These are phyloP conservation scores for Sebastiscus tertius DNA, from an alignment of 2,797 vertebrate species.

Conservation along the genomic window DNA sequence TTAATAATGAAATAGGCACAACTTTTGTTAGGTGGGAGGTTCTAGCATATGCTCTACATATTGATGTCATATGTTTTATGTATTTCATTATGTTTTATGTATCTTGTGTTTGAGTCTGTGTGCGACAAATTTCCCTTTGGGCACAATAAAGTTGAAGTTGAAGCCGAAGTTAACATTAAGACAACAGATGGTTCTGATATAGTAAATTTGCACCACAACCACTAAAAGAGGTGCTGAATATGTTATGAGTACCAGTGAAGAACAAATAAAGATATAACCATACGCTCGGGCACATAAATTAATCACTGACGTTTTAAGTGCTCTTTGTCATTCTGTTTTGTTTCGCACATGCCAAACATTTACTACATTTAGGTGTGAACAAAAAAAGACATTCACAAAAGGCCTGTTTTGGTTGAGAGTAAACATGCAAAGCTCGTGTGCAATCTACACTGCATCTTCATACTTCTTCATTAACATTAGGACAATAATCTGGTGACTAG, in stretches of 20 bases:
- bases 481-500: slow-evolving; percentile 57
- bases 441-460: slow-evolving; percentile 24
- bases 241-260: slow-evolving; percentile 50
- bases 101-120: slow-evolving; percentile 39
- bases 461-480: slow-evolving; percentile 65
- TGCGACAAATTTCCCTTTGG: slow-evolving; percentile 54
- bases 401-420: neutral
- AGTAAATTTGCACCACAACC: slow-evolving; percentile 44
- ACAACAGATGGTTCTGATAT: slow-evolving; percentile 68
- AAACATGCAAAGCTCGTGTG: slow-evolving; percentile 5
- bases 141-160: slow-evolving; percentile 62
- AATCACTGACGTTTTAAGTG: slow-evolving; percentile 54
- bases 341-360: slow-evolving; percentile 18
- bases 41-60: slow-evolving; percentile 50
- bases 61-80: slow-evolving; percentile 57
- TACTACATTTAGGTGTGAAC: slow-evolving; percentile 1
- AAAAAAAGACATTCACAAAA: slow-evolving; percentile 1
- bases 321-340: slow-evolving; percentile 22
- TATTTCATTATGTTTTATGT: slow-evolving; percentile 47
- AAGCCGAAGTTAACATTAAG: slow-evolving; percentile 55
- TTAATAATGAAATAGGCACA: slow-evolving; percentile 29
- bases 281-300: slow-evolving; percentile 47
- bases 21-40: slow-evolving; percentile 10
- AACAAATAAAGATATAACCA: slow-evolving; percentile 58
- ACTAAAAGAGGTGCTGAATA: slow-evolving; percentile 61